Percentiles rank a stretch among this genome's conserved stretches.
Evolutionary conservation across 2,888 invertebrate species (phyloP).

Genomic region (Perizoma affinitatum): DNA sequence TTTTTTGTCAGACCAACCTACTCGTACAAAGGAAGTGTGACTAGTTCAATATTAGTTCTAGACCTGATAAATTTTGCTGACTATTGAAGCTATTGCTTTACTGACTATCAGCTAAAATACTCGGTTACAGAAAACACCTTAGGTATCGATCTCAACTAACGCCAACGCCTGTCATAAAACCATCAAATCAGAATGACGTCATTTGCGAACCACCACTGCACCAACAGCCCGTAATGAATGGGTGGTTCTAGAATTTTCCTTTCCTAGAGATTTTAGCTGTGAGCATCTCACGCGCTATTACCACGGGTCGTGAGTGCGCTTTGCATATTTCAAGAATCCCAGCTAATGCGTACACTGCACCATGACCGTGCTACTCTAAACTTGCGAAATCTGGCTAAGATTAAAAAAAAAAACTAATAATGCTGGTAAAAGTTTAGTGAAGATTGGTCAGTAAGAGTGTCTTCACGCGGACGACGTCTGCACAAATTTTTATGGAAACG

Average conservation of each 20-base stretch:
- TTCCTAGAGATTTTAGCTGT: conserved; percentile 49
- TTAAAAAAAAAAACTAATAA: neutral
- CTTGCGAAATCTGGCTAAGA: conserved; percentile 1
- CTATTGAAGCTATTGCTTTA: too few species aligned
- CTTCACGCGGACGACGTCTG: too few species aligned
- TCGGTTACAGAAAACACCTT: too few species aligned
- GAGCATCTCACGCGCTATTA: conserved; percentile 78
- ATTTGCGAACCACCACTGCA: conserved; percentile 23
- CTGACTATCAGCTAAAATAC: too few species aligned
- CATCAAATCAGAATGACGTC: conserved; percentile 13
- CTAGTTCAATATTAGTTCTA: too few species aligned
- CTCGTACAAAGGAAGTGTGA: too few species aligned
- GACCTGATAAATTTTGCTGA: too few species aligned
- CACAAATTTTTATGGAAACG: too few species aligned
- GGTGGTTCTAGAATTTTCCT: conserved; percentile 31
- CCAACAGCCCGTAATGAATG: conserved; percentile 32
- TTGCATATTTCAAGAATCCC: conserved; percentile 79
- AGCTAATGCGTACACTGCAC: conserved; percentile 66
- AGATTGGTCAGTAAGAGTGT: too few species aligned
- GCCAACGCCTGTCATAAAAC: conserved; percentile 11
- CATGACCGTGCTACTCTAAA: conserved; percentile 34
- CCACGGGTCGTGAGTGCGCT: conserved; percentile 75
- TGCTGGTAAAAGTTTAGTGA: too few species aligned
- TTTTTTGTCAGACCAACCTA: too few species aligned
- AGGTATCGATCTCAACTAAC: conserved; percentile 2